Evolutionary conservation across 2,888 invertebrate genomes (phyloP), one percentile per base, ranked within the genome.

Genomic region (Synergus laeviventris): DNA sequence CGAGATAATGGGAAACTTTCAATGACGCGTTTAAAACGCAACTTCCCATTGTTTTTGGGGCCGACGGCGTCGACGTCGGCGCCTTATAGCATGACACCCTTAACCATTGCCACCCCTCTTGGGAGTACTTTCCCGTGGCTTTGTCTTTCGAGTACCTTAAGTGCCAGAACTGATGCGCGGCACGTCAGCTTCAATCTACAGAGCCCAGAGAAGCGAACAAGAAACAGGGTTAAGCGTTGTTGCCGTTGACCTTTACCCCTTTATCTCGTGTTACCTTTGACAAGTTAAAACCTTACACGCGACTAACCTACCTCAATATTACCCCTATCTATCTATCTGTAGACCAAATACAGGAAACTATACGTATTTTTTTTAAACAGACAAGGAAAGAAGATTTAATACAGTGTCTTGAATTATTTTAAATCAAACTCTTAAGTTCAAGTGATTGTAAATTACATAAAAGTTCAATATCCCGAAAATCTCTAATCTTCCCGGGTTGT

Each of bases 161-260:
- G 70, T 70, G 24, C 70, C 49, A 49, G 16, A 49, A 31, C 70
- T 70, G 70, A 70, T 36, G 70, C 70, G 31, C 49, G 70, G 36
- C 42, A 49, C 31, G 70, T 70, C 36, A 70, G 49, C 70, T 70
- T 49, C 11, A 45, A 49, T 49, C 16, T 70, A 36, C 70, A 36
- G 31, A 24, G 18, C 4, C 12, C 24, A 59, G 59, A 11, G 59
- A 31, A 36, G 70, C 70, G 45, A 31, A 49, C 16, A 49, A 70
- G 70, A 45, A 70, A 49, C 70, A 70, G 70, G 70, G 70, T 70
- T 70, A 70, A 49, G 49, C 70, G 31, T 49, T 49, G 70, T 70
- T 70, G 49, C 49, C 45, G 70, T 49, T 70, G 70, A 70, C 49
- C 70, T 70, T 70, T 70, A 7, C n/a, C 39, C 64, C 39, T 42